phyloP scores from a whole-genome alignment of 1,140 invertebrate species.

The Cephus cinctus region DNA sequence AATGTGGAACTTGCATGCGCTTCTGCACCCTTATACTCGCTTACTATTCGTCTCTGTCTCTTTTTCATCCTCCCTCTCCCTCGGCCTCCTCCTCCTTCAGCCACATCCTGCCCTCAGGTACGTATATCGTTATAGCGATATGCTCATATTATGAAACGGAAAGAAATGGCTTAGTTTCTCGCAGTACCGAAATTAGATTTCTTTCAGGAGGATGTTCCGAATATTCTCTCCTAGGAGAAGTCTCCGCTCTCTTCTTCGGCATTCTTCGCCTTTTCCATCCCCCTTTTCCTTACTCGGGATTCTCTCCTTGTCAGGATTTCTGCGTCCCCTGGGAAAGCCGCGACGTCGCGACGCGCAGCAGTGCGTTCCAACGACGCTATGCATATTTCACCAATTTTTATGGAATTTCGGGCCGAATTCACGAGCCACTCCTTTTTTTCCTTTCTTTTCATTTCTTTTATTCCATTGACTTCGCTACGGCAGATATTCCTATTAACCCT shows the following conservation, averaged over 20 bases:
- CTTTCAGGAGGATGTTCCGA: conserved; percentile 38
- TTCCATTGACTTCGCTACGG: background rate
- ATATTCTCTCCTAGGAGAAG: conserved; percentile 27
- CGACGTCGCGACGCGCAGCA: conserved; percentile 28
- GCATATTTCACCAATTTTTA: conserved; percentile 53
- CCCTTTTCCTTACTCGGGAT: background rate
- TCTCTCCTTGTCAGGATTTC: conserved; percentile 34
- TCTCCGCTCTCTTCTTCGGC: background rate
- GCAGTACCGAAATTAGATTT: conserved; percentile 40
- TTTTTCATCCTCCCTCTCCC: no score
- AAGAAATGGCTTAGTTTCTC: conserved; percentile 41
- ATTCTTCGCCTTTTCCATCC: conserved; percentile 8
- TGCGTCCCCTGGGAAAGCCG: conserved; percentile 32
- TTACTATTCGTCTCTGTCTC: no score
- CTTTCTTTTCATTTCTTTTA: conserved; percentile 10
- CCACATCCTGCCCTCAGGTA: no score
- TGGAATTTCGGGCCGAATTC: conserved; percentile 41
- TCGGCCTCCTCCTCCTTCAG: no score
- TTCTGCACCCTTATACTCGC: no score
- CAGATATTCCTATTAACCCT: background rate
- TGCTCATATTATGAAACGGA: no score
- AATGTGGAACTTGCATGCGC: no score
- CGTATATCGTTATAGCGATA: no score
- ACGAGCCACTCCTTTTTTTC: conserved; percentile 11
- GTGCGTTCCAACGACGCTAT: conserved; percentile 39